phyloP scores from a whole-genome alignment of 2,888 invertebrate genomes.

The Odontothrips loti region DNA sequence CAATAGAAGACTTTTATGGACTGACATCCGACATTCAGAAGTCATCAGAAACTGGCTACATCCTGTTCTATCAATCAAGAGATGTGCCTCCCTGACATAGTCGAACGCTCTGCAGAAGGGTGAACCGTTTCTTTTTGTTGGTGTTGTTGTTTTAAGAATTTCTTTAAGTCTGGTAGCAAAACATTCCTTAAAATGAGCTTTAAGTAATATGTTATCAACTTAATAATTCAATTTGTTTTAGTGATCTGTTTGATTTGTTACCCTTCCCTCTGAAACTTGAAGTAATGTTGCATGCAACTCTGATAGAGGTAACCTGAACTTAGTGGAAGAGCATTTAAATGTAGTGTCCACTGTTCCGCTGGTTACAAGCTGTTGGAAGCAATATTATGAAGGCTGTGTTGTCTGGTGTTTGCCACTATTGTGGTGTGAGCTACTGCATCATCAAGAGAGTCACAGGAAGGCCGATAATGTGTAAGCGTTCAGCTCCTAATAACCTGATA shows the following conservation, averaged over 20 bases:
- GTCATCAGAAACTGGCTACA: constrained; percentile 99
- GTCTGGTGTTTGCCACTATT: neutral
- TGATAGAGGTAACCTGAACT: neutral
- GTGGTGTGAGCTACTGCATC: neutral
- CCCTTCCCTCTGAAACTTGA: too few relatives aligned
- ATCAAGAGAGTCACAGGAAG: too few relatives aligned
- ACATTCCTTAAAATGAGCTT: constrained; percentile 22
- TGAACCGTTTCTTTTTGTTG: neutral
- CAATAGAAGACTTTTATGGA: constrained; percentile 99
- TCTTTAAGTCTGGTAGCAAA: neutral
- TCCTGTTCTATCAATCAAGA: constrained; percentile 96
- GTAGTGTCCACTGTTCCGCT: neutral
- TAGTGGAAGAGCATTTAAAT: neutral
- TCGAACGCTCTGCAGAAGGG: neutral
- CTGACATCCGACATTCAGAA: constrained; percentile 97
- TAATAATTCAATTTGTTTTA: neutral
- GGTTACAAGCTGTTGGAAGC: neutral
- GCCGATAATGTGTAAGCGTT: too few relatives aligned
- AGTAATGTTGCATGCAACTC: too few relatives aligned
- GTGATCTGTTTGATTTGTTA: too few relatives aligned
- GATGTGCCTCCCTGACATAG: constrained; percentile 48
- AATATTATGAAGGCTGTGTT: neutral
- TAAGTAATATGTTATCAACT: neutral
- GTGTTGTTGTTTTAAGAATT: neutral
- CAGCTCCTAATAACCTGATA: too few relatives aligned